Percentiles rank a stretch among this genome's conserved stretches.
phyloP scores from a whole-genome alignment of 1,140 invertebrate species.

The Rhagoletis pomonella region DNA sequence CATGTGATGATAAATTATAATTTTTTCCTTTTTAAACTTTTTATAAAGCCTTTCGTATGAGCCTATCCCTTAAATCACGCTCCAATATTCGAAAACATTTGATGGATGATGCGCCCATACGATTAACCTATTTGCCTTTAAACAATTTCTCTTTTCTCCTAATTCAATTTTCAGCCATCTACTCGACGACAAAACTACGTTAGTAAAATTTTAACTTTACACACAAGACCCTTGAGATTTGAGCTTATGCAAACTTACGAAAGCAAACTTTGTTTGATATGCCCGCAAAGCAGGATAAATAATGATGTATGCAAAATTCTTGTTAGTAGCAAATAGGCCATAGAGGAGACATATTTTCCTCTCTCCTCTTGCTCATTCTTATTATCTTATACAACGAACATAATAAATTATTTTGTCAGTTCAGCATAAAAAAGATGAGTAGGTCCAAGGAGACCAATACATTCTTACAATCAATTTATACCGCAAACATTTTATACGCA shows the following conservation, averaged over 20 bases:
- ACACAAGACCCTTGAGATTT: not conserved
- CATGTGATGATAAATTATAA: too few species aligned
- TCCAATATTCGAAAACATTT: slow-evolving; percentile 3
- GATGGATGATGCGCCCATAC: not conserved
- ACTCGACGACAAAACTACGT: not conserved
- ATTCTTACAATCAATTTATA: slow-evolving; percentile 1
- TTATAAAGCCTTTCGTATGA: not conserved
- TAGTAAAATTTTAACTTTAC: not conserved
- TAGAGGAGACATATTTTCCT: slow-evolving; percentile 8
- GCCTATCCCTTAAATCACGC: not conserved
- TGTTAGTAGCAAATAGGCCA: not conserved
- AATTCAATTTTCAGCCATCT: slow-evolving; percentile 1
- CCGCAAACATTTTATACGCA: too few species aligned
- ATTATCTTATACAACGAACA: not conserved
- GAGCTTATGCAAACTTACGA: not conserved
- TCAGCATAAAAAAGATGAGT: slow-evolving; percentile 10
- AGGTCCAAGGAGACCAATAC: slow-evolving; percentile 17
- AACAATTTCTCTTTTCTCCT: not conserved
- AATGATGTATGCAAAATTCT: slow-evolving; percentile 31
- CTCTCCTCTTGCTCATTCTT: not conserved
- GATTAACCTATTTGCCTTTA: not conserved
- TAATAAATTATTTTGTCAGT: slow-evolving; percentile 36
- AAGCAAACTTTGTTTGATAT: not conserved
- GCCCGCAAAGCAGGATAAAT: not conserved
- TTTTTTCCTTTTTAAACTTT: not conserved